These are phyloP conservation scores for Caenorhabditis drosophilae DNA, from an alignment of 2,888 invertebrate species.

Conservation along the genomic window DNA sequence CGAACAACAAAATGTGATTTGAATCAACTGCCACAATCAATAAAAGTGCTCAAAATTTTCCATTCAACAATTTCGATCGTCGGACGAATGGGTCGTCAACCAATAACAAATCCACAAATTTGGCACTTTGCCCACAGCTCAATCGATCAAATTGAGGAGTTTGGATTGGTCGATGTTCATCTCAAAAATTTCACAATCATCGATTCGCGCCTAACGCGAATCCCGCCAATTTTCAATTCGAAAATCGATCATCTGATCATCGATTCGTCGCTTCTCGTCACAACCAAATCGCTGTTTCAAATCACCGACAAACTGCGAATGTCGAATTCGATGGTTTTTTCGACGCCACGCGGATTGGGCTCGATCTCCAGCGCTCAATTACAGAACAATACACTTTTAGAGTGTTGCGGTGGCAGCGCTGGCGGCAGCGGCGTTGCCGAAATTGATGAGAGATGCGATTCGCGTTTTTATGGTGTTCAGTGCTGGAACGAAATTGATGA, in stretches of 20 bases:
- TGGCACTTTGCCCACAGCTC: slow-evolving; percentile 22
- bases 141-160: slow-evolving; percentile 5
- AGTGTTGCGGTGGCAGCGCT: slow-evolving; percentile 21
- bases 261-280: slow-evolving; percentile 11
- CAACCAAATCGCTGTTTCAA: slow-evolving; percentile 20
- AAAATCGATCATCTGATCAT: slow-evolving; percentile 15
- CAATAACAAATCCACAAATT: too few relatives aligned
- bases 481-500: slow-evolving; percentile 11
- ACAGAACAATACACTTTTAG: slow-evolving; percentile 34
- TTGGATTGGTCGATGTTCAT: slow-evolving; percentile 7
- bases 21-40: neutral
- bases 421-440: slow-evolving; percentile 16
- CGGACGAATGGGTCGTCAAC: neutral
- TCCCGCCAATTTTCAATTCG: slow-evolving; percentile 7
- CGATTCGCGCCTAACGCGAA: slow-evolving; percentile 7
- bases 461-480: slow-evolving; percentile 14
- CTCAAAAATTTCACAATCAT: slow-evolving; percentile 4
- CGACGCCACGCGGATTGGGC: slow-evolving; percentile 18
- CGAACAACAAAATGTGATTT: slow-evolving; percentile 10
- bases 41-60: slow-evolving; percentile 25
- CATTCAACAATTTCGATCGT: slow-evolving; percentile 24
- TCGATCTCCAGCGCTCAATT: slow-evolving; percentile 27
- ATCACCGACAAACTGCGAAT: slow-evolving; percentile 17
- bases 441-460: slow-evolving; percentile 23
- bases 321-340: slow-evolving; percentile 30